phyloP scores from a whole-genome alignment of 2,888 invertebrate genomes.

The Lydus trimaculatus region DNA sequence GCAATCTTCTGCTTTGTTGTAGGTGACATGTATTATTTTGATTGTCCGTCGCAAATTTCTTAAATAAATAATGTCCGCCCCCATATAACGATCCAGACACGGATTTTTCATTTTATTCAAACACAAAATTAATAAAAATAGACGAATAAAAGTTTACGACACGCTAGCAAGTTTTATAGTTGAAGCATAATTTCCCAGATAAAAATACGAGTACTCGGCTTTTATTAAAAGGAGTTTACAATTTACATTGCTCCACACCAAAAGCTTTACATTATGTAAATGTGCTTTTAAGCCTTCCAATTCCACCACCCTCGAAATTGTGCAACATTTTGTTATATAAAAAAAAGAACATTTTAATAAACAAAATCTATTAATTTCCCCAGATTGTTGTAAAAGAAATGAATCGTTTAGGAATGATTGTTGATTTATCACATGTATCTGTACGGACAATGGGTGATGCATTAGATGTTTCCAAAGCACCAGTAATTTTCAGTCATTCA shows the following conservation, averaged over 20 bases:
- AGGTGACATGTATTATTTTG: not conserved
- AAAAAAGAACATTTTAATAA: too few species aligned
- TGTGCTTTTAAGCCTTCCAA: not conserved
- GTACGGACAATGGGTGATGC: slow-evolving; percentile 82
- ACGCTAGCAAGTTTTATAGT: not conserved
- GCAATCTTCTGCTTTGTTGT: not conserved
- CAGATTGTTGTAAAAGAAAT: slow-evolving; percentile 84
- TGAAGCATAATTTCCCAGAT: not conserved
- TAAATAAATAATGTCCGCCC: not conserved
- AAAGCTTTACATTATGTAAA: not conserved
- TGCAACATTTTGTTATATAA: too few species aligned
- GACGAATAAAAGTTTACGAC: not conserved
- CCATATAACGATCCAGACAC: not conserved
- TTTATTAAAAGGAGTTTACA: not conserved
- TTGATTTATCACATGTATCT: slow-evolving; percentile 84
- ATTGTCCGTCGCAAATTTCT: not conserved
- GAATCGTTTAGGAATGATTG: slow-evolving; percentile 89
- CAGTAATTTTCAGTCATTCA: slow-evolving; percentile 87
- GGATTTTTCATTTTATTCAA: too few species aligned
- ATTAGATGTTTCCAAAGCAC: slow-evolving; percentile 77
- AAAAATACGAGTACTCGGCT: not conserved
- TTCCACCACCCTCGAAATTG: too few species aligned
- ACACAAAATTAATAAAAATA: not conserved
- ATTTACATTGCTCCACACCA: not conserved
- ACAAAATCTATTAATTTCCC: slow-evolving; percentile 39